Percentiles rank a stretch among this genome's conserved stretches.
phyloP scores from a whole-genome alignment of 37 sponge, comb jelly and placozoan species.

The Mnemiopsis leidyi region DNA sequence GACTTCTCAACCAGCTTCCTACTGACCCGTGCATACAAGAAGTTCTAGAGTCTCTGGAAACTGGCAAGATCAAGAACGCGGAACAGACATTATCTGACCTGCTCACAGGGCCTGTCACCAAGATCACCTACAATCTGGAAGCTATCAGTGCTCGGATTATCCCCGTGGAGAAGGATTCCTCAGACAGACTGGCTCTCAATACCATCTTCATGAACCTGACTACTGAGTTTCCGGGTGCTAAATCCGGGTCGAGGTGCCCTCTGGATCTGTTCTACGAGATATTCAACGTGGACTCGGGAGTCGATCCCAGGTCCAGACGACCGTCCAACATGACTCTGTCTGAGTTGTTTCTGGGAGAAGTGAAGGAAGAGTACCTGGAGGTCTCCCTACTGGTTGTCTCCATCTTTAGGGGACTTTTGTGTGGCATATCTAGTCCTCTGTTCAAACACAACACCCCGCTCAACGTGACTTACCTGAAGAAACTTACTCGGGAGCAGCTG shows the following conservation, averaged over 20 bases:
- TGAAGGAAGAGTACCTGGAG: slow-evolving; percentile 23
- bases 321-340: slow-evolving; percentile 64
- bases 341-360: slow-evolving; percentile 49
- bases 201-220: slow-evolving; percentile 44
- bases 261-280: slow-evolving; percentile 59
- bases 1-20: slow-evolving; percentile 58
- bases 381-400: slow-evolving; percentile 27
- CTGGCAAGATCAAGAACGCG: slow-evolving; percentile 24
- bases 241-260: background rate
- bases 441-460: slow-evolving; percentile 62
- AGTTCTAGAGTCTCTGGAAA: slow-evolving; percentile 1
- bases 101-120: slow-evolving; percentile 57
- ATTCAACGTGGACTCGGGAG: background rate
- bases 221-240: background rate
- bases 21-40: slow-evolving; percentile 52
- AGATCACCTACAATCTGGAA: slow-evolving; percentile 43
- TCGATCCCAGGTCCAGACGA: background rate
- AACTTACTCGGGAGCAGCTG: background rate
- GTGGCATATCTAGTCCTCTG: slow-evolving; percentile 41
- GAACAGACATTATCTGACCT: background rate
- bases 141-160: slow-evolving; percentile 56
- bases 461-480: slow-evolving; percentile 44
- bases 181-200: slow-evolving; percentile 41
- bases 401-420: slow-evolving; percentile 59
- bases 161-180: slow-evolving; percentile 54